Percentiles rank a stretch among this genome's conserved stretches.
Conservation (phyloP, 2,113 vertebrate genomes). For the Tilapia sparmanii region DNA sequence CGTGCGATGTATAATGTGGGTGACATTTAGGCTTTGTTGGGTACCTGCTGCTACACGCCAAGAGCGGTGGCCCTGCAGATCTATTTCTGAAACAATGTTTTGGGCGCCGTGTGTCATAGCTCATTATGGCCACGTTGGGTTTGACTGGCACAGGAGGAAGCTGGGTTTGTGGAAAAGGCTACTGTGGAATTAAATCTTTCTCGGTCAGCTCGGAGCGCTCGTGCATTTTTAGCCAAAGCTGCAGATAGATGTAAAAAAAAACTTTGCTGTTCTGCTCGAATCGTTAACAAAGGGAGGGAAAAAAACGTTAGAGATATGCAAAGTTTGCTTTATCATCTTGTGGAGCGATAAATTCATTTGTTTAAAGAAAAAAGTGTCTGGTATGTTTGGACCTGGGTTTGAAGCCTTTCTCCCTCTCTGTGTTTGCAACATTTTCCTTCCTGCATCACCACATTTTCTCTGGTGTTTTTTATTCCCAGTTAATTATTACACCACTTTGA, state of each 20-base stretch:
- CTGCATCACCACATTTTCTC: background rate
- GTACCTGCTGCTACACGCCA: conserved; percentile 23
- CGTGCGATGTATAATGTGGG: conserved; percentile 21
- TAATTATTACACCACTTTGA: background rate
- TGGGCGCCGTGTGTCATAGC: conserved; percentile 17
- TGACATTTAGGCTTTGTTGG: conserved; percentile 52
- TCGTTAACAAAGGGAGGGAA: accelerated
- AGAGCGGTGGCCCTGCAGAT: conserved; percentile 7
- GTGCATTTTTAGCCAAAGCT: background rate
- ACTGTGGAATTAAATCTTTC: conserved; percentile 17
- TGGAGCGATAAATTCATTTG: background rate
- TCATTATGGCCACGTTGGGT: conserved; percentile 40
- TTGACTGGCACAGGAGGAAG: conserved; percentile 18
- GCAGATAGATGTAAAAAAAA: background rate
- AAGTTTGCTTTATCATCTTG: background rate
- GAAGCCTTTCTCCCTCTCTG: background rate
- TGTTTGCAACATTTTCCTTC: background rate
- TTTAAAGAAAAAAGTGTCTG: background rate
- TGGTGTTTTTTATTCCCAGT: background rate
- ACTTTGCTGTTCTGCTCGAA: too few relatives aligned
- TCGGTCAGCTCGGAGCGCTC: background rate
- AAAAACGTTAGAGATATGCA: background rate
- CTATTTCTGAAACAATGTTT: conserved; percentile 49
- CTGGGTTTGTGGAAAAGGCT: conserved; percentile 20
- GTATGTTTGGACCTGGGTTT: background rate